Conservation (phyloP, 2,113 vertebrate species). For the Poeciliopsis prolifica region DNA sequence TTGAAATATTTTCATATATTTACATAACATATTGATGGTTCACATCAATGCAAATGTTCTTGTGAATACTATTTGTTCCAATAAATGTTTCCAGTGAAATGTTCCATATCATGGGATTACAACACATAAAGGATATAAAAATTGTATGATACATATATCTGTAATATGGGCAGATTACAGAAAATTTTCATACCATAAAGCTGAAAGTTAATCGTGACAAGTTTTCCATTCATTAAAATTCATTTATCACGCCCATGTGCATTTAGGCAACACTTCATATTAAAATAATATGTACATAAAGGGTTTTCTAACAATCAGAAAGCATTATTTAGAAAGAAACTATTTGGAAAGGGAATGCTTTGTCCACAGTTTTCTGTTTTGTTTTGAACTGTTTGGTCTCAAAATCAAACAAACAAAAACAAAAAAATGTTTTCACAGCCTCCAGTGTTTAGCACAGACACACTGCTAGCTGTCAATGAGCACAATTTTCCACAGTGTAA, state of each 20-base stretch:
- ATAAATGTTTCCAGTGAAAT: neutral
- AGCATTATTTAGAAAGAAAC: neutral
- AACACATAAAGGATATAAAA: neutral
- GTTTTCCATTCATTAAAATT: too few species aligned
- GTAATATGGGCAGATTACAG: neutral
- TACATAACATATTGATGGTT: neutral
- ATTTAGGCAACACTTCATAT: neutral
- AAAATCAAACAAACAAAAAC: neutral
- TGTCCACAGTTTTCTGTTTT: neutral
- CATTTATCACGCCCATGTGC: too few species aligned
- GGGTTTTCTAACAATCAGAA: neutral
- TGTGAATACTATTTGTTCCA: neutral
- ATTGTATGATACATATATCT: neutral
- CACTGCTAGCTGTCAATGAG: slow-evolving; percentile 7
- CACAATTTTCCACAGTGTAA: slow-evolving; percentile 54
- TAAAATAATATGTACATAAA: neutral
- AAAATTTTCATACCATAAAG: neutral
- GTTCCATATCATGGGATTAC: neutral
- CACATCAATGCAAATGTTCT: neutral
- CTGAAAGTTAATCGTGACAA: neutral
- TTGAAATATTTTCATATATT: neutral
- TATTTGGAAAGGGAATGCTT: neutral
- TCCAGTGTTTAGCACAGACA: slow-evolving; percentile 2
- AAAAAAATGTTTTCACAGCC: neutral
- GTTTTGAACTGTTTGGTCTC: neutral